Evolutionary conservation across 2,888 invertebrate genomes (phyloP).

Genomic region (Heliconius cydno): DNA sequence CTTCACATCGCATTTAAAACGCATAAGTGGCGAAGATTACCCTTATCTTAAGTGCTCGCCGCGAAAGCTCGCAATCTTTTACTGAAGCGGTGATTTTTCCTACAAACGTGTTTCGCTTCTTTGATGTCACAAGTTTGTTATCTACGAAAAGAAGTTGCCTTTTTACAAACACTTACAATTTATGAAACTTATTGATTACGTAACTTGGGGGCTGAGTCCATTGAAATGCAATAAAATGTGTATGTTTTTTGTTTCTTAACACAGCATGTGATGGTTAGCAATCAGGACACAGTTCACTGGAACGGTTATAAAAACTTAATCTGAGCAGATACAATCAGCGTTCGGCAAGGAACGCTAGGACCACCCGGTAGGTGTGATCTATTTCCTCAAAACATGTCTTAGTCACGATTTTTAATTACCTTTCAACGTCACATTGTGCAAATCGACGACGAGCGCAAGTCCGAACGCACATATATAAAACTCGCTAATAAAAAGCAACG

Average conservation of each 20-base stretch:
- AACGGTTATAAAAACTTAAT: slow-evolving; percentile 61
- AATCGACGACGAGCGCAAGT: slow-evolving; percentile 19
- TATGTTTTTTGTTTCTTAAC: slow-evolving; percentile 25
- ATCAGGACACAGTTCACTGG: slow-evolving; percentile 57
- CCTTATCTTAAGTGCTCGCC: slow-evolving; percentile 56
- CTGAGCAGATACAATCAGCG: slow-evolving; percentile 49
- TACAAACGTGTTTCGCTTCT: slow-evolving; percentile 42
- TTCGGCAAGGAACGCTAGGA: slow-evolving; percentile 55
- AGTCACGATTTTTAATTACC: slow-evolving; percentile 52
- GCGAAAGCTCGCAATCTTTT: slow-evolving; percentile 50
- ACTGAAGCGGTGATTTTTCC: slow-evolving; percentile 49
- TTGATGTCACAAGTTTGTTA: slow-evolving; percentile 34
- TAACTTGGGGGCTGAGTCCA: slow-evolving; percentile 13
- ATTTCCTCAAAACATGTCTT: slow-evolving; percentile 52
- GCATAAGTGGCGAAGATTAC: slow-evolving; percentile 54
- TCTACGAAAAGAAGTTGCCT: slow-evolving; percentile 19
- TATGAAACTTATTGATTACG: slow-evolving; percentile 13
- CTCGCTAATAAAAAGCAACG: slow-evolving; percentile 51
- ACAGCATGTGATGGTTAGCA: slow-evolving; percentile 49
- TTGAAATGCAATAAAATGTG: slow-evolving; percentile 32
- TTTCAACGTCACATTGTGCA: slow-evolving; percentile 30
- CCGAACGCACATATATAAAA: slow-evolving; percentile 20
- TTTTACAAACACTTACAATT: slow-evolving; percentile 24
- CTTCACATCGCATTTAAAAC: slow-evolving; percentile 58
- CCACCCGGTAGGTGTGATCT: slow-evolving; percentile 44